Conservation (phyloP, 2,888 invertebrate genomes). For the Blera fallax region DNA sequence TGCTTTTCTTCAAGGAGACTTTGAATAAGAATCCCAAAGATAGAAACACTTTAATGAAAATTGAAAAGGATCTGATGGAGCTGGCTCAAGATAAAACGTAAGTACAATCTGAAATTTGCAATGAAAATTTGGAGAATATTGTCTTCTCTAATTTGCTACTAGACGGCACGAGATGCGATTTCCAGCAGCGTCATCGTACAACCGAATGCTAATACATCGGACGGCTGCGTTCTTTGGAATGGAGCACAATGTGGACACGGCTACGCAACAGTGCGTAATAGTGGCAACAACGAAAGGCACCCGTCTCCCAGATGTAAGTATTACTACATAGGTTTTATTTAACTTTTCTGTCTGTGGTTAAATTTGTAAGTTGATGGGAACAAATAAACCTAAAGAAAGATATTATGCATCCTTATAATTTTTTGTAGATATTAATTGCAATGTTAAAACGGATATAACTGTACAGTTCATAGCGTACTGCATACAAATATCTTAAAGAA, state of each 20-base stretch:
- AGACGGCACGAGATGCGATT: slow-evolving; percentile 92
- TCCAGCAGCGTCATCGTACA: slow-evolving; percentile 96
- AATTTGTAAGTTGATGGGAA: no score
- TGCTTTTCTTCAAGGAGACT: slow-evolving; percentile 94
- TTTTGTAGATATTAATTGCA: no score
- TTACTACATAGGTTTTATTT: neutral
- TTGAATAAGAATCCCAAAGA: slow-evolving; percentile 95
- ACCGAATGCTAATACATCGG: slow-evolving; percentile 97
- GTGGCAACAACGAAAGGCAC: slow-evolving; percentile 88
- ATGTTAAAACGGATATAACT: no score
- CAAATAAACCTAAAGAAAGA: no score
- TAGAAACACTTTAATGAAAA: slow-evolving; percentile 90
- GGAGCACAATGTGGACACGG: slow-evolving; percentile 95
- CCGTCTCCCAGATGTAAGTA: slow-evolving; percentile 81
- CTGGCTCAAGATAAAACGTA: slow-evolving; percentile 92
- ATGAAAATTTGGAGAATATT: neutral
- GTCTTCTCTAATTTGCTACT: slow-evolving; percentile 67
- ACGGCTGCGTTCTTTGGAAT: slow-evolving; percentile 96
- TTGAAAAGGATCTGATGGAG: slow-evolving; percentile 93
- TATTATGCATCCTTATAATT: no score
- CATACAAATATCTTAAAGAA: no score
- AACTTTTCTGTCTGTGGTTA: neutral
- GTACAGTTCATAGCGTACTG: no score
- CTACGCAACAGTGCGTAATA: slow-evolving; percentile 90
- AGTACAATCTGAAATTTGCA: slow-evolving; percentile 76